Base-by-base conservation (phyloP, 2,113 vertebrate genomes). In the Istiophorus platypterus region DNA sequence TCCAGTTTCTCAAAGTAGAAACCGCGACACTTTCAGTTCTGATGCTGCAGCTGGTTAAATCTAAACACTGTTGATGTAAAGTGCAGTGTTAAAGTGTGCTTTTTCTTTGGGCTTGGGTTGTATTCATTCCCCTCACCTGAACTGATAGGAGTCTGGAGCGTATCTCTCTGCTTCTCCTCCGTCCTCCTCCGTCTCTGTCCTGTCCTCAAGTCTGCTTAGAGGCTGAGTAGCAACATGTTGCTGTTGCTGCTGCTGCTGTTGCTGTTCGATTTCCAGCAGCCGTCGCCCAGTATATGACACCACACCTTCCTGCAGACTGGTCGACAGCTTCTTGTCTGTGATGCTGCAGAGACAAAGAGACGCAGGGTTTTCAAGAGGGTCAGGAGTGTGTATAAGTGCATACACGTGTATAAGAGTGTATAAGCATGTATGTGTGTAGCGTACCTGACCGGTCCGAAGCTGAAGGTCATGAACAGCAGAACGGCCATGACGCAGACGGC, bases 381-480 rank as follows among this genome's bases (percentile, higher is more conserved):
- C 37, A 39, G 37, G 37, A 39, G 1, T 39, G 37, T 4, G 31
- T 5, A 39, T 39, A 1, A 39, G 41, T n/a, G n/a, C n/a, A n/a
- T n/a, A n/a, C n/a, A n/a, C n/a, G n/a, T n/a, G n/a, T n/a, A n/a
- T n/a, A n/a, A n/a, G n/a, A n/a, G n/a, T n/a, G n/a, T n/a, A n/a
- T n/a, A n/a, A n/a, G n/a, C n/a, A n/a, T n/a, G n/a, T n/a, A 39
- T 9, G 9, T 31, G 18, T 22, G 7, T 31, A 8, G 15, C 42
- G 18, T 92, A 98, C 97, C 97, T 97, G 91, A 96, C 94, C 0
- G 97, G 97, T 39, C 97, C 96, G 9, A 97, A 97, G 94, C 95
- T 97, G 92, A 98, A 97, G 73, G 97, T 95, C 75, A 98, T 92
- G 91, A 98, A 97, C 29, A 97, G 93, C 51, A 98, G 95, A 31